Evolutionary conservation across 1,140 invertebrate genomes (phyloP), one percentile per base, ranked within the genome.

Genomic region (Drosophila nannoptera): DNA sequence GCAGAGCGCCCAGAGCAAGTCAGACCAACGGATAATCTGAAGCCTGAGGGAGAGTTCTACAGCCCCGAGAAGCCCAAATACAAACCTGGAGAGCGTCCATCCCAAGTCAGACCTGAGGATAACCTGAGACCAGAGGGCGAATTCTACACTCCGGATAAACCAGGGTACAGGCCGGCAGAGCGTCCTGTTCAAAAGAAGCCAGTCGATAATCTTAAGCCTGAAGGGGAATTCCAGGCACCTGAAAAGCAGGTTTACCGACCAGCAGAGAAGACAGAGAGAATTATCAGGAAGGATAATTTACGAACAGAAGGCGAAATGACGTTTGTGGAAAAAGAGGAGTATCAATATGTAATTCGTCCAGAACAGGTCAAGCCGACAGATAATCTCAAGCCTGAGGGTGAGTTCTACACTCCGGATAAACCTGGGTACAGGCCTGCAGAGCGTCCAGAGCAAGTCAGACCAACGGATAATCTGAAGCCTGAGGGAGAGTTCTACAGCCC

Each of bases 351-450:
- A 0, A 93, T 94, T 73, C 90, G 92, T 69, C 91, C 91, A 45
- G 87, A 91, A 33, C 91, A 92, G 16, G 91, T 91, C 45, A 92
- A 90, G 78, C 92, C 92, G 49, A 90, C 92, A 80, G 92, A 94
- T 89, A 93, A 94, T 86, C 87, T 93, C n/a, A 90, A 89, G 73
- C 90, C 91, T 7, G 92, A 92, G 88, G 54, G 90, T 14, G 92
- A 72, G 73, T 89, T 77, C 90, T 91, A 80, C 69, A 90, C 52
- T 33, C 70, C 70, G 7, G 72, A 78, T 11, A 75, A 75, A 22
- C 64, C 46, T 9, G 50, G 54, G 12, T 89, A 65, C 45, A n/a
- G 22, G n/a, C 88, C 92, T 2, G 91, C 90, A 62, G 92, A 92
- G 73, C 88, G 90, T 70, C 90, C 89, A 0, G 78, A 77, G 56